These are phyloP conservation scores for Drosophila quinaria DNA, from an alignment of 2,888 invertebrate species.

Conservation along the genomic window DNA sequence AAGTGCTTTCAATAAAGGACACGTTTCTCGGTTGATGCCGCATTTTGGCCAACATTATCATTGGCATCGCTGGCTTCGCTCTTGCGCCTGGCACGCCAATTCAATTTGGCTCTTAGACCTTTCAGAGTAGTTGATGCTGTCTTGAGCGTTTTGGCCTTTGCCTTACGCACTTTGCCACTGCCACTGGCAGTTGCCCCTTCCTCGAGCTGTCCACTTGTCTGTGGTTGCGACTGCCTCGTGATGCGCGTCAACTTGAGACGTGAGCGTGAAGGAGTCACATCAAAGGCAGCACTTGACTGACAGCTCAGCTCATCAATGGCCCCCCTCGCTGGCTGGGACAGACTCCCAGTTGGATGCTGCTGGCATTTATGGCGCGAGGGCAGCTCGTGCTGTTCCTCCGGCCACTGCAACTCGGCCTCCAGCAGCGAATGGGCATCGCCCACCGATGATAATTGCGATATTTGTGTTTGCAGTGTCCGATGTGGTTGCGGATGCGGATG, in stretches of 20 bases:
- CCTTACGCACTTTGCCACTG: conserved; percentile 72
- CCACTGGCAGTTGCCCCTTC: not conserved
- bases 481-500: conserved; percentile 61
- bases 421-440: conserved; percentile 84
- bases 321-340: conserved; percentile 54
- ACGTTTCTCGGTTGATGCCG: conserved; percentile 45
- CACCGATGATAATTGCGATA: conserved; percentile 83
- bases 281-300: conserved; percentile 40
- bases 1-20: conserved; percentile 51
- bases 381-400: conserved; percentile 62
- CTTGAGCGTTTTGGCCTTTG: conserved; percentile 57
- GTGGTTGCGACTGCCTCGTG: conserved; percentile 54
- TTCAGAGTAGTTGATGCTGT: conserved; percentile 59
- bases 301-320: conserved; percentile 74
- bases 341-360: conserved; percentile 2
- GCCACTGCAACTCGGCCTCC: conserved; percentile 76
- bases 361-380: conserved; percentile 38
- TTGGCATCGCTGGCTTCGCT: conserved; percentile 15
- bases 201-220: conserved; percentile 22
- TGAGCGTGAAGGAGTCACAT: conserved; percentile 43
- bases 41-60: conserved; percentile 38
- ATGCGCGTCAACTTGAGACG: conserved; percentile 78
- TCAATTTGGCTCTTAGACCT: conserved; percentile 65
- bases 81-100: conserved; percentile 70
- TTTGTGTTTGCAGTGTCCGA: conserved; percentile 81